phyloP scores from a whole-genome alignment of 2,888 invertebrate genomes.

The Drosophila bunnanda region DNA sequence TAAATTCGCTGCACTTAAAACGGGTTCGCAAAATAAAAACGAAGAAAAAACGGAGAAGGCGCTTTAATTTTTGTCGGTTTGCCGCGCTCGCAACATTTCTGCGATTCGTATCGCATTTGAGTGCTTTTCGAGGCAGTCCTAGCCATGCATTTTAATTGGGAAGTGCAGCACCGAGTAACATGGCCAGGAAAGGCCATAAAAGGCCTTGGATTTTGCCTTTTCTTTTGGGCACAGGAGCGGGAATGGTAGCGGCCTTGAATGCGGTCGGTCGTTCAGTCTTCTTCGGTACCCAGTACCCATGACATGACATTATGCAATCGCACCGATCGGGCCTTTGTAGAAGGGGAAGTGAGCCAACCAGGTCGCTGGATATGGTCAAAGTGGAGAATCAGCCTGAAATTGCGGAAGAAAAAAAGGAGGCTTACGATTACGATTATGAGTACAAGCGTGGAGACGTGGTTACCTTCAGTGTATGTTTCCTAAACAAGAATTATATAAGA shows the following conservation, averaged over 20 bases:
- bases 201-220: constrained; percentile 15
- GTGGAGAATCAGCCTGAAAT: constrained; percentile 11
- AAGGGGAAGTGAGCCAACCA: constrained; percentile 37
- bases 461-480: constrained; percentile 1
- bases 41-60: neutral
- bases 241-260: constrained; percentile 38
- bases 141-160: constrained; percentile 70
- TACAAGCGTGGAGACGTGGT: neutral
- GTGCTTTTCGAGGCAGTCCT: constrained; percentile 56
- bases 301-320: constrained; percentile 46
- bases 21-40: constrained; percentile 53
- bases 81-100: constrained; percentile 8
- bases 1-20: constrained; percentile 68
- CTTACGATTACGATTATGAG: constrained; percentile 6
- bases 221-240: constrained; percentile 6
- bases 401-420: constrained; percentile 30
- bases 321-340: constrained; percentile 13
- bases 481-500: constrained; percentile 2
- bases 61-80: constrained; percentile 34
- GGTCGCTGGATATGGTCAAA: constrained; percentile 17
- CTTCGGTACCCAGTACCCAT: constrained; percentile 43
- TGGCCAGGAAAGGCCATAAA: constrained; percentile 47
- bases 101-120: constrained; percentile 57
- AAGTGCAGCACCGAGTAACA: constrained; percentile 44
- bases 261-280: constrained; percentile 33